Evolutionary conservation across 2,888 invertebrate genomes (phyloP).

Genomic region (Deilephila porcellus): DNA sequence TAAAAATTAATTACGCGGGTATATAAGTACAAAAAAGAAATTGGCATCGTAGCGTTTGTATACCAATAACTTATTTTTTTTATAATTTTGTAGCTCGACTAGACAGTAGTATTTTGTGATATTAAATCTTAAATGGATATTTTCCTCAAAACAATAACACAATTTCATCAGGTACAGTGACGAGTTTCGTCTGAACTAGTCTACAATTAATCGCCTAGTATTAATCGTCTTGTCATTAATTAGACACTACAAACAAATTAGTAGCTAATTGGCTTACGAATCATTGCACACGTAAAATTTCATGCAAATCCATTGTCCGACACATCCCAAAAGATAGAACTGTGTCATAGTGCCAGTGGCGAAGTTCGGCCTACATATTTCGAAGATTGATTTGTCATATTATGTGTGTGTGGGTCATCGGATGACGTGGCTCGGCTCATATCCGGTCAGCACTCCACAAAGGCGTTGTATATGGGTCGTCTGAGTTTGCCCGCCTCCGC

Average conservation of each 20-base stretch:
- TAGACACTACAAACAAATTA: not conserved
- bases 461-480: slow-evolving; percentile 48
- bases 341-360: not conserved
- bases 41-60: too few species aligned
- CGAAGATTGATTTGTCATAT: slow-evolving; percentile 27
- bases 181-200: too few species aligned
- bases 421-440: slow-evolving; percentile 28
- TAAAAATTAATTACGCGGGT: too few species aligned
- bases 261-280: not conserved
- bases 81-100: too few species aligned
- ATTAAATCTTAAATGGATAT: too few species aligned
- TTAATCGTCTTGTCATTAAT: too few species aligned
- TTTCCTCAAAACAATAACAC: too few species aligned
- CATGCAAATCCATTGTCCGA: not conserved
- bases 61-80: too few species aligned
- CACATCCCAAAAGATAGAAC: not conserved
- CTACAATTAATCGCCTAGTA: too few species aligned
- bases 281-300: not conserved
- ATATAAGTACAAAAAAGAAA: too few species aligned
- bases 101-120: too few species aligned
- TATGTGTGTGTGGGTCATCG: slow-evolving; percentile 26
- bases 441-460: slow-evolving; percentile 43
- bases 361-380: slow-evolving; percentile 19
- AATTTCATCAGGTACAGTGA: too few species aligned
- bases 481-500: slow-evolving; percentile 57